A percentile compares a stretch with the other conserved stretches of the same genome.
phyloP scores from a whole-genome alignment of 2,888 invertebrate genomes.

The Eurytoma adleriae region DNA sequence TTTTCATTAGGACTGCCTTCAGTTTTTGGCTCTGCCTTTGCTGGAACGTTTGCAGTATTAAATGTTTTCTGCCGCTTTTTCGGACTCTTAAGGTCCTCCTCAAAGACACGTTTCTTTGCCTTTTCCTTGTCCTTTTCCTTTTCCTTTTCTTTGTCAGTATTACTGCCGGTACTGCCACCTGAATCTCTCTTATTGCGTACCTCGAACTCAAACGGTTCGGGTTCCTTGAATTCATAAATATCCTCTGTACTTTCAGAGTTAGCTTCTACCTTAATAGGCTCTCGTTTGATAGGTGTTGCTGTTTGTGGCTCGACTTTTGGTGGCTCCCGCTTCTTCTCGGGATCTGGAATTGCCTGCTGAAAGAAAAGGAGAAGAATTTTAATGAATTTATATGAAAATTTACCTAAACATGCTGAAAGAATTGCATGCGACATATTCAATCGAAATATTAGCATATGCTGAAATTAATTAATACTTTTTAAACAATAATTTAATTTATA shows the following conservation, averaged over 20 bases:
- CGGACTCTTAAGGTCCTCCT: constrained; percentile 68
- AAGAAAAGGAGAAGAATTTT: neutral
- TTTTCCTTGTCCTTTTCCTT: constrained; percentile 71
- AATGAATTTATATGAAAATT: too few species aligned
- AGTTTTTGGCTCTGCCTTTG: constrained; percentile 23
- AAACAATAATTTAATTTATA: too few species aligned
- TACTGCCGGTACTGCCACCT: constrained; percentile 52
- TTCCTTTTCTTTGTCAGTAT: constrained; percentile 63
- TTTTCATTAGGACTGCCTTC: constrained; percentile 35
- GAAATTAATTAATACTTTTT: too few species aligned
- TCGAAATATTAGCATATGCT: too few species aligned
- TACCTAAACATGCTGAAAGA: too few species aligned
- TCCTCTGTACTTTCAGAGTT: constrained; percentile 77
- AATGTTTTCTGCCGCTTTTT: constrained; percentile 71
- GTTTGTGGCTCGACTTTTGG: constrained; percentile 65
- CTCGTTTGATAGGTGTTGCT: constrained; percentile 48
- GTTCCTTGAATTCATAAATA: constrained; percentile 93
- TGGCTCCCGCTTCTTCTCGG: constrained; percentile 68
- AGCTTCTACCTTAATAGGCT: constrained; percentile 59
- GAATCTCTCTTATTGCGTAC: constrained; percentile 75
- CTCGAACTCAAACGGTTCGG: constrained; percentile 91
- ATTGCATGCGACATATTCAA: too few species aligned
- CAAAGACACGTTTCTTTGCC: constrained; percentile 70
- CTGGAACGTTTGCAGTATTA: neutral
- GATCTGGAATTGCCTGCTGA: constrained; percentile 60